These are phyloP conservation scores for Melanitta fusca DNA, from an alignment of 2,797 vertebrate genomes.

Conservation along the genomic window DNA sequence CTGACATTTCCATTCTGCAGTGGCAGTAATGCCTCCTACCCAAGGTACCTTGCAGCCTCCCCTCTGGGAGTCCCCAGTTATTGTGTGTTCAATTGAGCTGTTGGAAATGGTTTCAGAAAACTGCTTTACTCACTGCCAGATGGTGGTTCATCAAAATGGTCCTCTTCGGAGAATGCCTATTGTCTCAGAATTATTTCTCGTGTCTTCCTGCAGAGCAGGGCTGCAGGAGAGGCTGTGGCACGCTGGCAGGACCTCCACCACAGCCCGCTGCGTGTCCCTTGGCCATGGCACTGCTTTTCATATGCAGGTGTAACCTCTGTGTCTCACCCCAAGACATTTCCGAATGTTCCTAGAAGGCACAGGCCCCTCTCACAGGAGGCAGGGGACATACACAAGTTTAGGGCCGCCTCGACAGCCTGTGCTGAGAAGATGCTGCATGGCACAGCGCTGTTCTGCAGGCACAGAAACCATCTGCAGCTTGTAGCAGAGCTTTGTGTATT, in stretches of 20 bases:
- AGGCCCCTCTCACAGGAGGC: too few species aligned
- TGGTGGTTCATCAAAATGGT: not conserved
- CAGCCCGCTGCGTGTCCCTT: not conserved
- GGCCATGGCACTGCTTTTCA: not conserved
- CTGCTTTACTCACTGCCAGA: not conserved
- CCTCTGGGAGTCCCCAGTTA: not conserved
- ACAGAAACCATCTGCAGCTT: not conserved
- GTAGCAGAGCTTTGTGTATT: not conserved
- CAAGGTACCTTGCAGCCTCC: not conserved
- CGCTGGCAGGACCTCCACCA: not conserved
- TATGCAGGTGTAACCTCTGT: not conserved
- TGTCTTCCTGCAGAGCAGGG: not conserved
- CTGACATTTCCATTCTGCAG: not conserved
- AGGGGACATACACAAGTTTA: not conserved
- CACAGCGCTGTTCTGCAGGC: not conserved
- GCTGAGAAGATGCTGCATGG: not conserved
- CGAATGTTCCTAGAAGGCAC: too few species aligned
- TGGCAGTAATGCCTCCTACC: not conserved
- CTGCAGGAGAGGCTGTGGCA: not conserved
- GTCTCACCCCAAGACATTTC: not conserved
- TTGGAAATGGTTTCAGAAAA: not conserved
- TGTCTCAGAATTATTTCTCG: not conserved
- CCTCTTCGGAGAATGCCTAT: not conserved
- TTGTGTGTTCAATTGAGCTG: not conserved
- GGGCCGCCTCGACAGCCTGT: accelerated